Conservation (phyloP, 2,113 vertebrate species). For the Condylura cristata region DNA sequence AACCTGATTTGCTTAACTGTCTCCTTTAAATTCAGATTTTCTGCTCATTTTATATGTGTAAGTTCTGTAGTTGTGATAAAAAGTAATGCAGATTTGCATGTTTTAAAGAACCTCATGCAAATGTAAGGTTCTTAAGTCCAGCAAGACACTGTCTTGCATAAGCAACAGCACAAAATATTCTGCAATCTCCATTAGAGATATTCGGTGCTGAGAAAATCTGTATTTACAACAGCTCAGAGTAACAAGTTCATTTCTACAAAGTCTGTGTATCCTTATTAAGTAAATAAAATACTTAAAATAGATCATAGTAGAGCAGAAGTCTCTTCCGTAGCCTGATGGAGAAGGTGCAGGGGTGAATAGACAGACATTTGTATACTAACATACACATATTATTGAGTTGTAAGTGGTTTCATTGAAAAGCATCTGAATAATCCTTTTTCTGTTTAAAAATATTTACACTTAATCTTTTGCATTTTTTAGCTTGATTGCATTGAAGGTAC, state of each 20-base stretch:
- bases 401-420: neutral
- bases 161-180: neutral
- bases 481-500: neutral
- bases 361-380: neutral
- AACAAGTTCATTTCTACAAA: neutral
- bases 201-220: neutral
- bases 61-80: neutral
- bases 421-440: neutral
- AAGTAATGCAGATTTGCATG: neutral
- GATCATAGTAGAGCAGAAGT: neutral
- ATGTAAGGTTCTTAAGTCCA: neutral
- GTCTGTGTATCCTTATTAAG: constrained; percentile 16
- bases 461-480: neutral
- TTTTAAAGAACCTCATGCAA: neutral
- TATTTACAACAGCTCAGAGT: neutral
- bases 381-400: neutral
- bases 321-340: neutral
- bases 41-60: neutral
- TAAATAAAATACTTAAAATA: neutral
- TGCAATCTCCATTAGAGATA: neutral
- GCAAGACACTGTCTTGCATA: neutral
- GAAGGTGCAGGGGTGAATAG: neutral
- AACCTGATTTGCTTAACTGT: neutral
- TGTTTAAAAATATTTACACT: neutral
- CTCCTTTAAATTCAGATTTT: neutral